Conservation (phyloP, 2,888 invertebrate species). For the Cyclophora albipunctata region DNA sequence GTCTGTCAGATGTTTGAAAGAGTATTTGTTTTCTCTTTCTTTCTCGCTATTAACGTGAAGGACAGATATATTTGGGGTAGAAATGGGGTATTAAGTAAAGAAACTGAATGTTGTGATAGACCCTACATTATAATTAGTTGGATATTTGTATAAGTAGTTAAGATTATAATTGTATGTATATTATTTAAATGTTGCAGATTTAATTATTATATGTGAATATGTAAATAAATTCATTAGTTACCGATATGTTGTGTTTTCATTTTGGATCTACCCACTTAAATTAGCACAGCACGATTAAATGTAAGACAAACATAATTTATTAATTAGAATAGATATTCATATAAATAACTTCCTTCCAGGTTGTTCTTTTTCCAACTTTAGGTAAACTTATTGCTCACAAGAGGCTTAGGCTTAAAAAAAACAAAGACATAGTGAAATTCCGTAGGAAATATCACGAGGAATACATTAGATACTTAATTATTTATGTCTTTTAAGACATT, state of each 20-base stretch:
- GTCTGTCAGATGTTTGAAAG: background rate
- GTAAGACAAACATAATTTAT: background rate
- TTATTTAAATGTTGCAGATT: constrained; percentile 67
- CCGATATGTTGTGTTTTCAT: constrained; percentile 31
- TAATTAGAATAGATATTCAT: too few relatives aligned
- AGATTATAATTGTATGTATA: constrained; percentile 39
- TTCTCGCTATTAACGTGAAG: constrained; percentile 8
- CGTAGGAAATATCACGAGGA: too few relatives aligned
- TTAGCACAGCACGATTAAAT: background rate
- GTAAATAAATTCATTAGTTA: constrained; percentile 73
- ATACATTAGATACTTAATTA: too few relatives aligned
- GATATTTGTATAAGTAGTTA: constrained; percentile 50
- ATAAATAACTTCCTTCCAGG: too few relatives aligned
- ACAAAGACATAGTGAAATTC: too few relatives aligned
- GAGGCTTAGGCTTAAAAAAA: too few relatives aligned
- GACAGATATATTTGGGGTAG: constrained; percentile 8
- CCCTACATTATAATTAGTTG: constrained; percentile 28
- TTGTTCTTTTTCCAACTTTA: too few relatives aligned
- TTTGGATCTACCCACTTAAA: background rate
- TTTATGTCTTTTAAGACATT: too few relatives aligned
- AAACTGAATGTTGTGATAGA: constrained; percentile 74
- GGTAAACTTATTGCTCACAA: too few relatives aligned
- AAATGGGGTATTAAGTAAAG: constrained; percentile 26
- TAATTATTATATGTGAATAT: constrained; percentile 65
- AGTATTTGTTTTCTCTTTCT: constrained; percentile 9